Evolutionary conservation across 1,140 invertebrate genomes (phyloP), one percentile per base, ranked within the genome.

Genomic region (Kradibia gibbosae): DNA sequence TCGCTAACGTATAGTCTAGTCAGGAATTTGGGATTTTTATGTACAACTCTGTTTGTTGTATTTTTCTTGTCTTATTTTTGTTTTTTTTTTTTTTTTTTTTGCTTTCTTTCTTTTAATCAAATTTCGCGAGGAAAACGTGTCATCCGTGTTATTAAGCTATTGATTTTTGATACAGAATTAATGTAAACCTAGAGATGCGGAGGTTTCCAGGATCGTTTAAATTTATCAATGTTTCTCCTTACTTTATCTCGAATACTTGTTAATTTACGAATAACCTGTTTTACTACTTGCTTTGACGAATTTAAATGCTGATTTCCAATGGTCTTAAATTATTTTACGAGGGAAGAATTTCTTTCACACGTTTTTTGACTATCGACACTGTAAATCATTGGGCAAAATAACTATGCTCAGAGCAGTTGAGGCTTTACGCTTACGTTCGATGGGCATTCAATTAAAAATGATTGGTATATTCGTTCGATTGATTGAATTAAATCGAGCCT

Each of bases 161-260:
- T 80, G 71, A 65, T 74, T 80, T 65, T 80, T 53, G 11, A 74
- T 74, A 34, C 15, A 0, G 20, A 62, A 80, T 80, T 74, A 65
- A 80, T 80, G 78, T 62, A 25, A 74, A 74, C 50, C 22, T 28
- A 65, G 45, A 36, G 22, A 36, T 53, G 13, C 10, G 5, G 31
- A 72, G 34, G 70, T 72, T 79, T 50, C 34, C 77, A 79, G 48
- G 70, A 80, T 80, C 72, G 57, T 75, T 80, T 75, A 80, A 74
- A 80, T 80, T 74, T 65, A 80, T 75, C 79, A 80, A 80, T 75
- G 55, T 71, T 70, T 67, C n/a, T 39, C 55, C 60, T 48, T 72
- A 39, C 31, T 70, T 73, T 80, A 45, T 80, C 70, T 74, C 34
- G 36, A 36, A 50, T 73, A 62, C 42, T 48, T 50, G 55, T 73